Conservation (phyloP, 2,797 vertebrate genomes). For the Steatocranus sp. region DNA sequence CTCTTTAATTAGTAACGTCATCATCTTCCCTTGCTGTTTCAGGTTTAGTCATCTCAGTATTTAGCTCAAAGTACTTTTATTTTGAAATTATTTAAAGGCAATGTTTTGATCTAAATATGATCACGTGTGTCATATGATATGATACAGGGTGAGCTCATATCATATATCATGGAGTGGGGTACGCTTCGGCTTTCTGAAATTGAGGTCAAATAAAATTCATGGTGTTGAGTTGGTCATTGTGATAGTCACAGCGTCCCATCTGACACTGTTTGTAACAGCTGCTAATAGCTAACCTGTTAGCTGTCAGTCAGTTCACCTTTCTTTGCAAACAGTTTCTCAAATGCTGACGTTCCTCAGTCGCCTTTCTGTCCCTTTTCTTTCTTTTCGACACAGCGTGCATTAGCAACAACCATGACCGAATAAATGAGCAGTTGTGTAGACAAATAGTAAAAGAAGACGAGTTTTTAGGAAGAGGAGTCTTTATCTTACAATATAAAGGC, state of each 20-base stretch:
- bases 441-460: background rate
- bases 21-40: background rate
- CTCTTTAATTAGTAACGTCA: background rate
- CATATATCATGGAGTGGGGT: background rate
- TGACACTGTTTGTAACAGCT: background rate
- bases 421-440: background rate
- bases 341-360: rapidly evolving
- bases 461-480: background rate
- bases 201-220: background rate
- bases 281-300: background rate
- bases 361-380: background rate
- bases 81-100: background rate
- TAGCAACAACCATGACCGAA: background rate
- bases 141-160: background rate
- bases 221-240: background rate
- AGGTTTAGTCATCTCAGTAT: background rate
- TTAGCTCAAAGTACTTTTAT: background rate
- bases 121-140: background rate
- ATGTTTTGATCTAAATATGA: background rate
- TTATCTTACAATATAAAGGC: background rate
- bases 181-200: background rate
- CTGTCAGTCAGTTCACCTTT: background rate
- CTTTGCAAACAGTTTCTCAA: background rate
- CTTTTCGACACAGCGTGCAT: background rate
- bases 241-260: background rate